phyloP scores from a whole-genome alignment of 1,140 invertebrate genomes.

The Cotesia vestalis region DNA sequence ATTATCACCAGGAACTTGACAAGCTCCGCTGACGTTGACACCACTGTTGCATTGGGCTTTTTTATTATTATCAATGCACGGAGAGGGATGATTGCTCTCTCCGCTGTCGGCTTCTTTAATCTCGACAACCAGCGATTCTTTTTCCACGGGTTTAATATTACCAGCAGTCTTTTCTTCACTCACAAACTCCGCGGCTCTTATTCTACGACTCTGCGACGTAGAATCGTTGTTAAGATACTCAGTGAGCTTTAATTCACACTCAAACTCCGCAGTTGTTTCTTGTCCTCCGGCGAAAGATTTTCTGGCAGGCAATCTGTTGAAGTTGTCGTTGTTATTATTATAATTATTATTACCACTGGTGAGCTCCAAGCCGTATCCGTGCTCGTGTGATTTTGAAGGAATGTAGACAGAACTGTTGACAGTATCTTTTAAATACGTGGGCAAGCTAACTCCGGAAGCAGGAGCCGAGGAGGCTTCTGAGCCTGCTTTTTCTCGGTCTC shows the following conservation, averaged over 20 bases:
- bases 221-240: slow-evolving; percentile 48
- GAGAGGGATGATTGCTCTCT: slow-evolving; percentile 60
- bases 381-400: slow-evolving; percentile 33
- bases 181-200: slow-evolving; percentile 47
- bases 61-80: slow-evolving; percentile 58
- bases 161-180: slow-evolving; percentile 41
- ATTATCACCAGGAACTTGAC: slow-evolving; percentile 22
- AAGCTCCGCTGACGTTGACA: slow-evolving; percentile 18
- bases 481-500: slow-evolving; percentile 12
- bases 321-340: slow-evolving; percentile 5
- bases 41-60: slow-evolving; percentile 37
- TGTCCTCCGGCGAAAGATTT: slow-evolving; percentile 44
- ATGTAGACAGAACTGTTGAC: slow-evolving; percentile 19
- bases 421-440: slow-evolving; percentile 16
- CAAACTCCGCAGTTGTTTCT: slow-evolving; percentile 50
- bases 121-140: slow-evolving; percentile 59
- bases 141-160: slow-evolving; percentile 44
- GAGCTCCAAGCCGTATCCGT: slow-evolving; percentile 17
- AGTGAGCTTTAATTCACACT: slow-evolving; percentile 52
- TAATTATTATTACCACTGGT: too few relatives aligned
- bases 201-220: slow-evolving; percentile 41
- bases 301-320: slow-evolving; percentile 25
- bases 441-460: slow-evolving; percentile 27
- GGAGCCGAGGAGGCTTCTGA: not conserved
- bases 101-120: slow-evolving; percentile 63